Evolutionary conservation across 1,140 invertebrate genomes (phyloP).

Genomic region (Drosophila kohkoa): DNA sequence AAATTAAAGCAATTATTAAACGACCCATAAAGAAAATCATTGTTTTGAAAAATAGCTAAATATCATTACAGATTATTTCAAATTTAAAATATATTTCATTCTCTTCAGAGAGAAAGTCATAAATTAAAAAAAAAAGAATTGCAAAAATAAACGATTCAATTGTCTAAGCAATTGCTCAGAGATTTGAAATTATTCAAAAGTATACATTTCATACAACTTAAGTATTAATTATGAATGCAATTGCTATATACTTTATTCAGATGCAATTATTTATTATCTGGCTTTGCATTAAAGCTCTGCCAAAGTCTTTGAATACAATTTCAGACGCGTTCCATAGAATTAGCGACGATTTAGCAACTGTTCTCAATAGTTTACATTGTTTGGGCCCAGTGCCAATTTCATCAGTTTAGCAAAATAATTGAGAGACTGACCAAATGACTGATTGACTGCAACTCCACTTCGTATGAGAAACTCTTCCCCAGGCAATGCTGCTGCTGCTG

Average conservation of each 20-base stretch:
- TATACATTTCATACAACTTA: not conserved
- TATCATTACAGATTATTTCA: no score
- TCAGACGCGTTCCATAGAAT: constrained; percentile 15
- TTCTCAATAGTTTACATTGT: constrained; percentile 33
- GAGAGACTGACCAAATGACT: constrained; percentile 29
- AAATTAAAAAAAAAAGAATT: no score
- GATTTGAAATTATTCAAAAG: no score
- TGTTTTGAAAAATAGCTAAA: no score
- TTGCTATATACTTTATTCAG: not conserved
- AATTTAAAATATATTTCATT: no score
- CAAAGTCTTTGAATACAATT: not conserved
- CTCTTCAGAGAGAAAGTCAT: no score
- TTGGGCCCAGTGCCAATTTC: constrained; percentile 41
- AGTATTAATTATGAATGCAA: constrained; percentile 2
- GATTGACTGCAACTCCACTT: constrained; percentile 5
- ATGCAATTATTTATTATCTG: not conserved
- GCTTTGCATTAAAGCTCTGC: not conserved
- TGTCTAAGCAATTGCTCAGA: no score
- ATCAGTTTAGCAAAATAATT: constrained; percentile 27
- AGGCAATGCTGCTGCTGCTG: constrained; percentile 10
- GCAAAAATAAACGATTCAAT: no score
- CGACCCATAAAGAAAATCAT: no score
- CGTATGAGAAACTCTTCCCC: constrained; percentile 36
- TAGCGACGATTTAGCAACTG: constrained; percentile 11
- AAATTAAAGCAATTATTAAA: no score